Evolutionary conservation across 2,797 vertebrate genomes (phyloP).

Genomic region (Australoheros facetus): DNA sequence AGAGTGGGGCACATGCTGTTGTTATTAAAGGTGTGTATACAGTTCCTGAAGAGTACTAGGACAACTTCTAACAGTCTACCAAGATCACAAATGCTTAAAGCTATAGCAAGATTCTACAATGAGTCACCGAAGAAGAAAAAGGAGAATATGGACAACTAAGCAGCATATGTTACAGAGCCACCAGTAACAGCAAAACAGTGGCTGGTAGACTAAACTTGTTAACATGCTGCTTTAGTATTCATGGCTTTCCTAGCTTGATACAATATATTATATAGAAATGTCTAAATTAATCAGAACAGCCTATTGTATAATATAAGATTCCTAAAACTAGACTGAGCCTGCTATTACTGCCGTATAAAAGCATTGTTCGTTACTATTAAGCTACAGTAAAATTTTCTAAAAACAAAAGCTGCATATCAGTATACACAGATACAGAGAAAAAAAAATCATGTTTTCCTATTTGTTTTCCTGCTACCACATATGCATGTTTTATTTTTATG

Average conservation of each 20-base stretch:
- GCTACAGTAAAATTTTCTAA: neutral
- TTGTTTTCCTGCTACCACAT: neutral
- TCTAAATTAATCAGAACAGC: neutral
- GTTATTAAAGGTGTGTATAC: slow-evolving; percentile 20
- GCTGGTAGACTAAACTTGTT: neutral
- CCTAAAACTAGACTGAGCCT: neutral
- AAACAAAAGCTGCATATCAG: neutral
- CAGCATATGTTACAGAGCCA: neutral
- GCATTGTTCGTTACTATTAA: neutral
- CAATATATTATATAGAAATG: neutral
- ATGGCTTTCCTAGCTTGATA: neutral
- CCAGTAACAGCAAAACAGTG: neutral
- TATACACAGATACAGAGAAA: neutral
- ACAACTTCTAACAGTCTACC: neutral
- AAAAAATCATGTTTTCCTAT: neutral
- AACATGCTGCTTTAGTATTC: neutral
- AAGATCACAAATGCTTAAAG: slow-evolving; percentile 7
- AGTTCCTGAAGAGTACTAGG: neutral
- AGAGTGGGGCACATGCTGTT: neutral
- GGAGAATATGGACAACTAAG: neutral
- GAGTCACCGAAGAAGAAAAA: neutral
- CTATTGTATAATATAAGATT: slow-evolving; percentile 1
- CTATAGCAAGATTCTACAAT: neutral
- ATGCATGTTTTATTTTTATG: neutral
- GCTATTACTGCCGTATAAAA: neutral